phyloP scores from a whole-genome alignment of 1,140 invertebrate genomes.

The Zaprionus davidi region DNA sequence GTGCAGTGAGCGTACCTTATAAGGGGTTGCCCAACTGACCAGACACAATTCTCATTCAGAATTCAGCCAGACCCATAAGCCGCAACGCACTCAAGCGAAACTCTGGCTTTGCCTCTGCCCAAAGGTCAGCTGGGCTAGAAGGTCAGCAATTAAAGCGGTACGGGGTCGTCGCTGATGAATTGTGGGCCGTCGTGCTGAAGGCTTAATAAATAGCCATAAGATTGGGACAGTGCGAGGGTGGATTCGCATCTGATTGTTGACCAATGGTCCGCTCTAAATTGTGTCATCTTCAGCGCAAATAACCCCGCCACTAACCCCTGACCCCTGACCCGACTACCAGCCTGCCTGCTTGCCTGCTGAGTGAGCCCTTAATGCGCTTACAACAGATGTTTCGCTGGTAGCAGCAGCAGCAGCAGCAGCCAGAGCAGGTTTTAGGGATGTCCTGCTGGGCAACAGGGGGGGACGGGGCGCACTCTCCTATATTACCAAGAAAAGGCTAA shows the following conservation, averaged over 20 bases:
- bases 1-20: constrained; percentile 10
- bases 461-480: neutral
- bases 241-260: constrained; percentile 27
- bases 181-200: constrained; percentile 40
- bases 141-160: constrained; percentile 72
- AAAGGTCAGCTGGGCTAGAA: constrained; percentile 32
- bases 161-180: constrained; percentile 33
- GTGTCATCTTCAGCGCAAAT: constrained; percentile 71
- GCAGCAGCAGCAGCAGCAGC: constrained; percentile 2
- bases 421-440: constrained; percentile 48
- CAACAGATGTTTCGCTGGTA: constrained; percentile 67
- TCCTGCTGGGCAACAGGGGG: neutral
- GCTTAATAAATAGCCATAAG: constrained; percentile 55
- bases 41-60: constrained; percentile 31
- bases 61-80: constrained; percentile 15
- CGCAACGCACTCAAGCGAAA: constrained; percentile 36
- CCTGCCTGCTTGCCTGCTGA: constrained; percentile 2
- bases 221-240: constrained; percentile 6
- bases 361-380: constrained; percentile 66
- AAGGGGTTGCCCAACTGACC: constrained; percentile 44
- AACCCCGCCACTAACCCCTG: constrained; percentile 41
- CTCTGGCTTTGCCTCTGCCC: neutral
- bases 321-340: constrained; percentile 24
- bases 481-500: constrained; percentile 5
- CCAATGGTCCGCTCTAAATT: constrained; percentile 41